These are phyloP conservation scores for Nothoprocta perdicaria DNA, from an alignment of 2,113 vertebrate genomes.

Conservation along the genomic window DNA sequence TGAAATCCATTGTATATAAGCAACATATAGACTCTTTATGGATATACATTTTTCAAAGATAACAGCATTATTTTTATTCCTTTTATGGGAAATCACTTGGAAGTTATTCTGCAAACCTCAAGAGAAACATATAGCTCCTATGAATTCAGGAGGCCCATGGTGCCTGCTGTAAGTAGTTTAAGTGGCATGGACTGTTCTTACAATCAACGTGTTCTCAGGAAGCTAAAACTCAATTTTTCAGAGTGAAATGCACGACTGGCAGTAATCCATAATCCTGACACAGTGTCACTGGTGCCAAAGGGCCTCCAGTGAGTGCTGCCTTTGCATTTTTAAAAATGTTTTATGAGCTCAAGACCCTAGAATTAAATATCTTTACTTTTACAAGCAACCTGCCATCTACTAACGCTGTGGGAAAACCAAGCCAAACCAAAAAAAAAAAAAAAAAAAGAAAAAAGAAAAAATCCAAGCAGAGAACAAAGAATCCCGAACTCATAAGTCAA, in stretches of 20 bases:
- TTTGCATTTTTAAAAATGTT: slow-evolving; percentile 48
- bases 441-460: not conserved
- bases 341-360: slow-evolving; percentile 12
- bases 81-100: not conserved
- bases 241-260: slow-evolving; percentile 28
- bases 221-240: slow-evolving; percentile 32
- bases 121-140: not conserved
- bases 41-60: not conserved
- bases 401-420: not conserved
- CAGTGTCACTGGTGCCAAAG: slow-evolving; percentile 26
- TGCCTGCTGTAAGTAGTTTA: not conserved
- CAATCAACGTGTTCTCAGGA: not conserved
- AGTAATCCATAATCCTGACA: slow-evolving; percentile 62
- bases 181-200: not conserved
- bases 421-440: not conserved
- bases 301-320: slow-evolving; percentile 49
- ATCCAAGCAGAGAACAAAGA: slow-evolving; percentile 37
- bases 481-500: not conserved
- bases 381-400: not conserved
- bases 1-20: not conserved
- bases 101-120: not conserved
- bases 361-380: slow-evolving; percentile 15
- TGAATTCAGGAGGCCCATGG: not conserved
- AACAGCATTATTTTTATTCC: not conserved
- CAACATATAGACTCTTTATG: not conserved